Conservation (phyloP, 2,113 vertebrate genomes). For the Malurus cyaneus region DNA sequence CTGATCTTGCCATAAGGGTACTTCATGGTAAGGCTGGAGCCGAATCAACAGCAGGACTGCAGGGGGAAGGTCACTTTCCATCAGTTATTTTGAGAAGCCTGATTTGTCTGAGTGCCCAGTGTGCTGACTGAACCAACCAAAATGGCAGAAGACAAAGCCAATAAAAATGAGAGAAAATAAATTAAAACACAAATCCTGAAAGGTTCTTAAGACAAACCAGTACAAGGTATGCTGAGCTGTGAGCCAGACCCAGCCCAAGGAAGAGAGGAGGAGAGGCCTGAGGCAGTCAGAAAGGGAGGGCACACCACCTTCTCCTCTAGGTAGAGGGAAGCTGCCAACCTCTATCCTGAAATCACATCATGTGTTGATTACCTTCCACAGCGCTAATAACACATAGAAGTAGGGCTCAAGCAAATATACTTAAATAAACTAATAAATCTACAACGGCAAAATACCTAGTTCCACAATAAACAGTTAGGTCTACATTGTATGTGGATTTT, state of each 20-base stretch:
- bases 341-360: background rate
- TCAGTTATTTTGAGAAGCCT: background rate
- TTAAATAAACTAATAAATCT: background rate
- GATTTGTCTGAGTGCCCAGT: rapidly evolving
- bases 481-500: background rate
- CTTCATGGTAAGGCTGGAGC: background rate
- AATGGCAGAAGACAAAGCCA: background rate
- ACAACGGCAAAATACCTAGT: background rate
- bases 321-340: background rate
- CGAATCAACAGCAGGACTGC: background rate
- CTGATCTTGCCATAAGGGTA: rapidly evolving
- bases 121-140: background rate
- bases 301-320: background rate
- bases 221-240: background rate
- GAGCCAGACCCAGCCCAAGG: background rate
- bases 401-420: background rate
- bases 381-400: background rate
- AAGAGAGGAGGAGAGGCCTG: background rate
- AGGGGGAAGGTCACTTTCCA: background rate
- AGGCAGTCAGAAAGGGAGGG: background rate
- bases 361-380: background rate
- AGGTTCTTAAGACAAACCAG: background rate
- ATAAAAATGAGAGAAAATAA: background rate
- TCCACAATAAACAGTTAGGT: background rate
- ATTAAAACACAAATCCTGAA: background rate